Evolutionary conservation across 2,113 vertebrate species (phyloP).

Genomic region (Emydocephalus ijimae): DNA sequence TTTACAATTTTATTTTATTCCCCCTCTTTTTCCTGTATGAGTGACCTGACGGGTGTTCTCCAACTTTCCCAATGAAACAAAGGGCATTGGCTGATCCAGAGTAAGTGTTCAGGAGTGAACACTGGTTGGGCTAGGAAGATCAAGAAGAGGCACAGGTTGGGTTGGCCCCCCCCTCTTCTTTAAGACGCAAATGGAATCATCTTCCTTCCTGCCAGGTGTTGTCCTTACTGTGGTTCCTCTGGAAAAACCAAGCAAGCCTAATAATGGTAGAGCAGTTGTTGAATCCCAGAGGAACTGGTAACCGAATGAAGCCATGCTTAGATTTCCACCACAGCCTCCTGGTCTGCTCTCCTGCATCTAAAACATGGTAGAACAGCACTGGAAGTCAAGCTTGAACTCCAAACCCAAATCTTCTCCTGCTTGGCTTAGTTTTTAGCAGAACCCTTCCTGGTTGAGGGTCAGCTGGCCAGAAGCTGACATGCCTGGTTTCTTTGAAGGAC

Average conservation of each 20-base stretch:
- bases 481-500: not conserved
- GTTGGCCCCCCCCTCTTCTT: not conserved
- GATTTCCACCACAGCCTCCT: fast-evolving
- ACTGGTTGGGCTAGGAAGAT: too few relatives aligned
- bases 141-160: not conserved
- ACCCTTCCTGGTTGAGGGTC: fast-evolving
- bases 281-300: not conserved
- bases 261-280: not conserved
- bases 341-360: not conserved
- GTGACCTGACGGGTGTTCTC: not conserved
- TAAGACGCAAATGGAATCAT: not conserved
- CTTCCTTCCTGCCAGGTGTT: not conserved
- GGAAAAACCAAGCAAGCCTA: not conserved
- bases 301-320: not conserved
- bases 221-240: not conserved
- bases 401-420: not conserved
- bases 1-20: not conserved
- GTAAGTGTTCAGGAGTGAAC: not conserved
- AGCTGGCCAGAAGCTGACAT: not conserved
- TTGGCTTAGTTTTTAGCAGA: fast-evolving
- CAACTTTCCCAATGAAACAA: not conserved
- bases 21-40: not conserved
- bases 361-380: not conserved
- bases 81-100: not conserved
- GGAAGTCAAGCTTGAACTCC: fast-evolving